Conservation (phyloP, 2,797 vertebrate genomes). For the Aldrovandia affinis region DNA sequence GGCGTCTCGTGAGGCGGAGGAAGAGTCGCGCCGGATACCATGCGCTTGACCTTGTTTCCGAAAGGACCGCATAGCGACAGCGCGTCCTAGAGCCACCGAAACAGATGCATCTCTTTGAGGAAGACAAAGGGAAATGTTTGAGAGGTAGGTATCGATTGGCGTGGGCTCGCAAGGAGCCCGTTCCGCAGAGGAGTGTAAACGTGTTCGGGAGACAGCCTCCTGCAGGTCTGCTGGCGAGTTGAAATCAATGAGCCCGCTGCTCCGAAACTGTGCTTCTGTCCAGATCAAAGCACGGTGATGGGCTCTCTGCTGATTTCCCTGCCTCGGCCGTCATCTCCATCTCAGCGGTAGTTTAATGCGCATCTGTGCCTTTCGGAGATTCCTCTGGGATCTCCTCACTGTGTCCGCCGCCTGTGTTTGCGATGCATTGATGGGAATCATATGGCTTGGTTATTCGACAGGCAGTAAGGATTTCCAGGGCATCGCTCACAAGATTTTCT, state of each 20-base stretch:
- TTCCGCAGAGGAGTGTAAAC: neutral
- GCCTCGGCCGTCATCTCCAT: neutral
- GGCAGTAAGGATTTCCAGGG: neutral
- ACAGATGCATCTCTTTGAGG: conserved; percentile 60
- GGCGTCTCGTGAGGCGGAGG: neutral
- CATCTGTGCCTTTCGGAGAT: neutral
- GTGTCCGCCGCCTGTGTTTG: neutral
- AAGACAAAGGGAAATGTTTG: conserved; percentile 54
- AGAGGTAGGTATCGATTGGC: conserved; percentile 51
- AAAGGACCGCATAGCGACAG: conserved; percentile 39
- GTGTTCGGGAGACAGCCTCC: neutral
- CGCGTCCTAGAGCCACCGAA: conserved; percentile 52
- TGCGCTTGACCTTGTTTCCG: conserved; percentile 69
- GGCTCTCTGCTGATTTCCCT: neutral
- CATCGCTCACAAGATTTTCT: too few species aligned
- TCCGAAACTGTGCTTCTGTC: neutral
- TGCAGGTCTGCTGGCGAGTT: neutral
- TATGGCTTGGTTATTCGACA: neutral
- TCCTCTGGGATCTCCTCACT: neutral
- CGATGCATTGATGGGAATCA: neutral
- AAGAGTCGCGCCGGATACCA: conserved; percentile 62
- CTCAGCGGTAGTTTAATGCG: neutral
- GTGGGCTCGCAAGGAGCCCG: neutral
- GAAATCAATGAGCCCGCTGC: neutral
- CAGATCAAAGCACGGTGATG: neutral